A percentile compares a stretch with the other conserved stretches of the same genome.
Evolutionary conservation across 2,888 invertebrate genomes (phyloP).

Genomic region (Metalampra italica): DNA sequence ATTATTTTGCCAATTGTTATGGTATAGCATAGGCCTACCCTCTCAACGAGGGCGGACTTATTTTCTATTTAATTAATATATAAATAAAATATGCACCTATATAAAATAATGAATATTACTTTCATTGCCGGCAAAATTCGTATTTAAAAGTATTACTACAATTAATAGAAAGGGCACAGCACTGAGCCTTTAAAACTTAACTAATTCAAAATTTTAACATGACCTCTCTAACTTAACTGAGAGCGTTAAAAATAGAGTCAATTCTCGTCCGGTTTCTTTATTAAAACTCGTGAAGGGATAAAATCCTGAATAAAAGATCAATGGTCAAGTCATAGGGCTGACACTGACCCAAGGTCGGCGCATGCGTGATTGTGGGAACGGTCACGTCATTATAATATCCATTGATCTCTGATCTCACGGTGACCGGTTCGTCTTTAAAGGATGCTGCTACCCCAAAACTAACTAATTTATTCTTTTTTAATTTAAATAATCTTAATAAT

Average conservation of each 20-base stretch:
- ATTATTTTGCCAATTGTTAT: no score
- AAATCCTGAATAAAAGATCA: no score
- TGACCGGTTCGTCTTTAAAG: conserved; percentile 39
- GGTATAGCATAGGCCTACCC: no score
- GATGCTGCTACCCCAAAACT: conserved; percentile 35
- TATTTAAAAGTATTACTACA: no score
- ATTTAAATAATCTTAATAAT: conserved; percentile 45
- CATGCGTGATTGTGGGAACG: conserved; percentile 58
- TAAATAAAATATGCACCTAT: no score
- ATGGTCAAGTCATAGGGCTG: conserved; percentile 55
- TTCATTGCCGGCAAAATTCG: no score
- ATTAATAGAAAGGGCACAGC: neutral
- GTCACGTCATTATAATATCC: conserved; percentile 28
- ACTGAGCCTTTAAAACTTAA: neutral
- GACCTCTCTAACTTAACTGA: neutral
- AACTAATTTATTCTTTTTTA: conserved; percentile 51
- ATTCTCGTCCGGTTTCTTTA: neutral
- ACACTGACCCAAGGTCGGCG: conserved; percentile 50
- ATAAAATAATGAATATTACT: no score
- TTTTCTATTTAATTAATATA: no score
- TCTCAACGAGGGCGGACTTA: no score
- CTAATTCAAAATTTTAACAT: neutral
- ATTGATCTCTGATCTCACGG: conserved; percentile 58
- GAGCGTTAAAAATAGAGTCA: no score
- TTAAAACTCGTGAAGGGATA: conserved; percentile 11